phyloP scores from a whole-genome alignment of 2,888 invertebrate species.

The Myathropa florea region DNA sequence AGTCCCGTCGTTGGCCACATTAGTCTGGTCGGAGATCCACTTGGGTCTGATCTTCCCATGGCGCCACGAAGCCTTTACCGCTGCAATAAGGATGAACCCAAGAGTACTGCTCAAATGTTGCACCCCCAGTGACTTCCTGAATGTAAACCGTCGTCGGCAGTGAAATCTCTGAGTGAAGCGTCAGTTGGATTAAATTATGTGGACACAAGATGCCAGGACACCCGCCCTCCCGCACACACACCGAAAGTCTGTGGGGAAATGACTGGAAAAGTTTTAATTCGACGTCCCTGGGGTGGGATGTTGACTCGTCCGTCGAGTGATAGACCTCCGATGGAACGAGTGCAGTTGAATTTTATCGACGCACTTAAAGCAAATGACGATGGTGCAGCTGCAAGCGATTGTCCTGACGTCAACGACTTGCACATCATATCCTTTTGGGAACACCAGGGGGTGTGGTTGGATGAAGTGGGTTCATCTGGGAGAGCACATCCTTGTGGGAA shows the following conservation, averaged over 20 bases:
- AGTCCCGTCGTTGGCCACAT: not conserved
- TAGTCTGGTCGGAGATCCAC: not conserved
- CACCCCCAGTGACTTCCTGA: not conserved
- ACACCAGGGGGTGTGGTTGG: no score
- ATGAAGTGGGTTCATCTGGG: no score
- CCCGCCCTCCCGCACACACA: not conserved
- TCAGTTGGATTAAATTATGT: constrained; percentile 41
- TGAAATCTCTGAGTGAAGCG: constrained; percentile 24
- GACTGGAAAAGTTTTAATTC: constrained; percentile 44
- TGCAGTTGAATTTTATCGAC: constrained; percentile 46
- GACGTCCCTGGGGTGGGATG: constrained; percentile 19
- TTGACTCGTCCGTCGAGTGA: constrained; percentile 16
- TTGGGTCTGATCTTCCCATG: not conserved
- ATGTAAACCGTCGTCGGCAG: not conserved
- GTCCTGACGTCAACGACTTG: constrained; percentile 44
- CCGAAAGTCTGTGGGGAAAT: constrained; percentile 3
- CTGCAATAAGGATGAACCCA: not conserved
- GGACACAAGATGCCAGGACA: not conserved
- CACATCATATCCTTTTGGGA: constrained; percentile 7
- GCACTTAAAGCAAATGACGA: constrained; percentile 37
- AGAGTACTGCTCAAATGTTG: not conserved
- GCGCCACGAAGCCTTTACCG: not conserved
- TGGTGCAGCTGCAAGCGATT: not conserved
- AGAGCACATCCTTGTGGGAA: not conserved
- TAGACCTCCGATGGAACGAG: constrained; percentile 1